phyloP scores from a whole-genome alignment of 2,797 vertebrate genomes.

The Poeciliopsis gracilis region DNA sequence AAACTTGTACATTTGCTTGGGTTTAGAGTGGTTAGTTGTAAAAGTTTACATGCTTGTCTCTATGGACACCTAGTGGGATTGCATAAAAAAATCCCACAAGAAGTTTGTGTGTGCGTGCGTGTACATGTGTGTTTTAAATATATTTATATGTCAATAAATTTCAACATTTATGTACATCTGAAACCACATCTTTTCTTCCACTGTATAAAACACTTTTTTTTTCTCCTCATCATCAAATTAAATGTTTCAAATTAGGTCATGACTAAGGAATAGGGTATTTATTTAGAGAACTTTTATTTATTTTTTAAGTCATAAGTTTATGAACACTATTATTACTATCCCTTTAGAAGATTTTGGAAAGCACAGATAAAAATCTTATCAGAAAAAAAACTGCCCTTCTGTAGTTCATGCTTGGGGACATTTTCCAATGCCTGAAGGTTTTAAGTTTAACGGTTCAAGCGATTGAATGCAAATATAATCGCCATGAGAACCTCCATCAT shows the following conservation, averaged over 20 bases:
- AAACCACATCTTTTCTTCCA: background rate
- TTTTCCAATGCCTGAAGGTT: background rate
- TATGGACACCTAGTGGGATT: background rate
- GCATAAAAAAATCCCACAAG: background rate
- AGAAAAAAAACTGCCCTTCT: background rate
- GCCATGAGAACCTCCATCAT: background rate
- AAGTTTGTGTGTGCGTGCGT: too few relatives aligned
- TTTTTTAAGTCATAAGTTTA: background rate
- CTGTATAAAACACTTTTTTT: background rate
- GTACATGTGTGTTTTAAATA: too few relatives aligned
- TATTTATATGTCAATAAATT: background rate
- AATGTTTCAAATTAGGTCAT: background rate
- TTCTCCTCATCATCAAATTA: background rate
- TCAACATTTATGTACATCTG: background rate
- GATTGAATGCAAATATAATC: background rate
- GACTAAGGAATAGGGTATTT: background rate
- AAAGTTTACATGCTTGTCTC: background rate
- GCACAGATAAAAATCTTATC: background rate
- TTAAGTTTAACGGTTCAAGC: background rate
- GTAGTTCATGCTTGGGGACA: background rate
- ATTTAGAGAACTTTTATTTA: background rate
- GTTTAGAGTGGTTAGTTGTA: conserved; percentile 1
- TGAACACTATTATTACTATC: background rate
- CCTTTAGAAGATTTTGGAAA: background rate
- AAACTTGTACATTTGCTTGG: conserved; percentile 20